Base-by-base conservation (phyloP, 2,797 vertebrate genomes). In the Salmo trutta region DNA sequence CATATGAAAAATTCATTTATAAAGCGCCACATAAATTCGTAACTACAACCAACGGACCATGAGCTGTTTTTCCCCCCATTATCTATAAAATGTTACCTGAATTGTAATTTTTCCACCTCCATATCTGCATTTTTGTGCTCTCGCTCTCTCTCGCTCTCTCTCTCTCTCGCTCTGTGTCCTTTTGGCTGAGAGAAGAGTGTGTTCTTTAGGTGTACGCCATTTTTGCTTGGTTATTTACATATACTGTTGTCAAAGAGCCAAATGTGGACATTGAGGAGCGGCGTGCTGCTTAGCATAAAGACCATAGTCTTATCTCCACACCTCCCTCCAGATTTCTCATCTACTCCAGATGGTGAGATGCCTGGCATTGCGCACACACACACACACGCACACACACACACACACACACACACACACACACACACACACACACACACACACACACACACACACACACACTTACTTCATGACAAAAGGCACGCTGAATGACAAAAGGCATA, bases 231-330 rank as follows among this genome's bases (percentile, higher is more conserved):
- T 86, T 92, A 93, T 94, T 94, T 93, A 92, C 92, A 94, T 94
- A 95, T 93, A 93, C 88, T 90, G 90, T 90, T 92, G 93, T 93
- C 92, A 89, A 84, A 71, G 84, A 66, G 90, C 92, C 92, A 90
- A 92, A 92, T 90, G 88, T 90, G 84, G 71, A 85, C 88, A 86
- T 65, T 75, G 87, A 88, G 86, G 80, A 91, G 86, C 79, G 68
- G 84, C 65, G 73, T 74, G 84, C 89, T 89, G 91, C 91, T 94
- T 93, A 91, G 91, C 92, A 94, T 94, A 93, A 94, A 93, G 90
- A 92, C 89, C 82, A 81, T 73, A 53, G 81, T 88, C 90, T 95
- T 93, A 94, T 93, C 91, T 91, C 88, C 69, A 83, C 89, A 87
- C 88, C 84, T 88, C 89, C 81, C 67, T 83, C 51, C 81, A 75